Base-by-base conservation (phyloP, 2,113 vertebrate genomes). In the Plestiodon gilberti region DNA sequence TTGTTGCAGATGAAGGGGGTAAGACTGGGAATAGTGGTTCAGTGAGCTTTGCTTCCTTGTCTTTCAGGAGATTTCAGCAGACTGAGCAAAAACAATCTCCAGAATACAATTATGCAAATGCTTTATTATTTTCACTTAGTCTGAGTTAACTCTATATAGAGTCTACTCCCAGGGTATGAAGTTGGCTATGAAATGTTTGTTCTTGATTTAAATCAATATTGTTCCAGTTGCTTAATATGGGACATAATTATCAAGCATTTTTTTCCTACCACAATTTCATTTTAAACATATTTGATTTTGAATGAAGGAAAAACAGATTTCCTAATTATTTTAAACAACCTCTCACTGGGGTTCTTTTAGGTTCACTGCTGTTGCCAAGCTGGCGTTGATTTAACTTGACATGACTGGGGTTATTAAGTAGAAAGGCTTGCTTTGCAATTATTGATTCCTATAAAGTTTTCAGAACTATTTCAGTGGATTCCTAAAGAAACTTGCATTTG, bases 81-180 rank as follows among this genome's bases (percentile, higher is more conserved):
- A 57, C 79, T 87, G 86, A 94, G 52, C 83, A 91, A 86, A 90
- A 89, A 86, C 3, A 4, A 89, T 82, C 76, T 90, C 78, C 86
- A 88, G 88, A 92, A 94, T 85, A 87, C 11, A 85, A 93, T 91
- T 93, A 95, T 89, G 90, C 86, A 94, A 93, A 94, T 91, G 57
- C 64, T 93, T 89, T 3, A 82, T 89, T 90, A 64, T 90, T 91
- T 92, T 93, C 86, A 90, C 88, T 93, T 91, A 89, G 62, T 76
- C 91, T 83, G 87, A 89, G 30, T 89, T 94, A 91, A 88, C 48
- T 92, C 83, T 79, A 25, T 71, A 90, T 89, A 85, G 83, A 89
- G 57, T 59, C 76, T 9, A 7, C 35, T 92, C 84, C 91, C 91
- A 89, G 81, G 81, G 18, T 71, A 91, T 71, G 79, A 90, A 90